phyloP scores from a whole-genome alignment of 2,113 vertebrate species.

The Otus sunia region DNA sequence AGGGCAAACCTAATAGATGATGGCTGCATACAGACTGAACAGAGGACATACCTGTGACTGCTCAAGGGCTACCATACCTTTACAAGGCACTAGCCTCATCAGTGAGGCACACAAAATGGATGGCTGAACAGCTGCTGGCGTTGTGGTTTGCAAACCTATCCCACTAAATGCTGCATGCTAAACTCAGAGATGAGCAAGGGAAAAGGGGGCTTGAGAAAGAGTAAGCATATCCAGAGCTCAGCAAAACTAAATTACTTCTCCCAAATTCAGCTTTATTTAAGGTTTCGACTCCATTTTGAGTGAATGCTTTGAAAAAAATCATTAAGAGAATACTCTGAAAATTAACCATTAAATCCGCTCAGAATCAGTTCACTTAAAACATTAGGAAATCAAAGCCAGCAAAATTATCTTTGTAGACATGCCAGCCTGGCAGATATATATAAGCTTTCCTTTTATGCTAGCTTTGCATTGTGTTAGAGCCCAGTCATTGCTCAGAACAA shows the following conservation, averaged over 20 bases:
- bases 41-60: not conserved
- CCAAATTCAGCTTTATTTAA: not conserved
- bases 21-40: not conserved
- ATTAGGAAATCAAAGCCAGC: not conserved
- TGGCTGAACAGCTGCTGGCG: not conserved
- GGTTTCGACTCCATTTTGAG: not conserved
- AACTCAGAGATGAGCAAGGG: not conserved
- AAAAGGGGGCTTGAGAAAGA: not conserved
- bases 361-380: not conserved
- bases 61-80: not conserved
- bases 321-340: not conserved
- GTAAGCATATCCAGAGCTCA: not conserved
- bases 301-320: not conserved
- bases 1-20: not conserved
- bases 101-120: not conserved
- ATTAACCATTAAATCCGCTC: not conserved
- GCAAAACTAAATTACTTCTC: slow-evolving; percentile 14
- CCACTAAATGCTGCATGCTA: accelerated
- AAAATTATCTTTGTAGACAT: not conserved
- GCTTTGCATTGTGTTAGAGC: not conserved
- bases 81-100: not conserved
- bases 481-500: not conserved
- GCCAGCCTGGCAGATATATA: not conserved
- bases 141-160: not conserved
- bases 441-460: not conserved